A percentile compares a stretch with the other conserved stretches of the same genome.
Evolutionary conservation across 1,140 invertebrate genomes (phyloP).

Genomic region (Drosophila miranda): DNA sequence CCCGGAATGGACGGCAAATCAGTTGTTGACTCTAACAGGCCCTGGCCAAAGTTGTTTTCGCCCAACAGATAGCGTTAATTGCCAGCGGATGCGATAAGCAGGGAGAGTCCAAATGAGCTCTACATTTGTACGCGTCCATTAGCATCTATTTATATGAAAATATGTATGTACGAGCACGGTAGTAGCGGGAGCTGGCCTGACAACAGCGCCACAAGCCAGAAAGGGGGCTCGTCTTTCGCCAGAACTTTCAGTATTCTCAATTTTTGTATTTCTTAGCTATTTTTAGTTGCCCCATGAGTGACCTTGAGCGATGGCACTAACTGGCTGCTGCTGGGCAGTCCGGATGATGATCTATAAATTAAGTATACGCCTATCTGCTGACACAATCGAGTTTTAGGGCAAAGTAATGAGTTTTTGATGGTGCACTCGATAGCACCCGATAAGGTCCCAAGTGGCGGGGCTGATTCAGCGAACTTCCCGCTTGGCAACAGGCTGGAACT

Average conservation of each 20-base stretch:
- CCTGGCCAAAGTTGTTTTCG: conserved; percentile 61
- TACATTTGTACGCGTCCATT: conserved; percentile 43
- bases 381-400: conserved; percentile 1
- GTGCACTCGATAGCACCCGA: conserved; percentile 34
- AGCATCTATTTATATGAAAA: conserved; percentile 47
- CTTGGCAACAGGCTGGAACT: conserved; percentile 43
- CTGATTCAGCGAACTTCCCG: conserved; percentile 44
- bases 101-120: conserved; percentile 36
- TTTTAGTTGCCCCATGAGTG: conserved; percentile 30
- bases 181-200: conserved; percentile 52
- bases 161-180: conserved; percentile 33
- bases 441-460: conserved; percentile 23
- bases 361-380: too few relatives aligned
- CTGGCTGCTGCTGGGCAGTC: not conserved
- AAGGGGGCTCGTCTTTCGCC: conserved; percentile 59
- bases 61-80: conserved; percentile 75
- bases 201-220: conserved; percentile 51
- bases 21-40: conserved; percentile 42
- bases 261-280: conserved; percentile 28
- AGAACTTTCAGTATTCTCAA: too few relatives aligned
- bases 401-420: conserved; percentile 46
- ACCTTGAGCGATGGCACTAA: conserved; percentile 34
- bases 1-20: conserved; percentile 10
- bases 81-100: conserved; percentile 71
- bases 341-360: not conserved